These are phyloP conservation scores for Potamilus streckersoni DNA, from an alignment of 1,140 invertebrate genomes.

Conservation along the genomic window DNA sequence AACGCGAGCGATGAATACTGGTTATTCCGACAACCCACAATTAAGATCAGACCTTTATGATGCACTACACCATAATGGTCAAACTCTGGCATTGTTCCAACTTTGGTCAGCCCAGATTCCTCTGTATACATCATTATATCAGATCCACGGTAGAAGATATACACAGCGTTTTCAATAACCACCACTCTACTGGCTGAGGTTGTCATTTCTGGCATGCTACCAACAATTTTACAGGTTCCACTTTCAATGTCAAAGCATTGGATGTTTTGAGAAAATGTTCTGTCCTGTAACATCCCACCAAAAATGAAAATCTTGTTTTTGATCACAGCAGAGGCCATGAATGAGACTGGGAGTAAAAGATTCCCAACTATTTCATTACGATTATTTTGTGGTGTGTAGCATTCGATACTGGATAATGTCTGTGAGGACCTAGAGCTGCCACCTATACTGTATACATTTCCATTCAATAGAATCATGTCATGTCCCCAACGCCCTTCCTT, in stretches of 20 bases:
- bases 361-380: conserved; percentile 14
- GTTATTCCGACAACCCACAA: conserved; percentile 28
- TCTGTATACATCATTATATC: conserved; percentile 24
- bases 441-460: conserved; percentile 17
- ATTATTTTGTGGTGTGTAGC: conserved; percentile 17
- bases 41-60: conserved; percentile 24
- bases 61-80: conserved; percentile 28
- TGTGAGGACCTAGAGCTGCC: conserved; percentile 13
- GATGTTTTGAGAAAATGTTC: conserved; percentile 20
- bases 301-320: conserved; percentile 27
- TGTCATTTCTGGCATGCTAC: conserved; percentile 17
- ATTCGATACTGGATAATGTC: conserved; percentile 24
- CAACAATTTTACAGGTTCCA: conserved; percentile 20
- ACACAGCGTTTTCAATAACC: conserved; percentile 24
- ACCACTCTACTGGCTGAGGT: conserved; percentile 18
- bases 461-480: conserved; percentile 14
- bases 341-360: conserved; percentile 23
- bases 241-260: conserved; percentile 25
- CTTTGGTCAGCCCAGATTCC: not conserved
- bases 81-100: conserved; percentile 25
- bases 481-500: conserved; percentile 27
- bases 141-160: conserved; percentile 26
- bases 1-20: conserved; percentile 25
- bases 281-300: conserved; percentile 19
- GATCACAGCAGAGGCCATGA: conserved; percentile 28